Evolutionary conservation across 2,888 invertebrate species (phyloP), one percentile per base, ranked within the genome.

Genomic region (Sarcophaga carnaria): DNA sequence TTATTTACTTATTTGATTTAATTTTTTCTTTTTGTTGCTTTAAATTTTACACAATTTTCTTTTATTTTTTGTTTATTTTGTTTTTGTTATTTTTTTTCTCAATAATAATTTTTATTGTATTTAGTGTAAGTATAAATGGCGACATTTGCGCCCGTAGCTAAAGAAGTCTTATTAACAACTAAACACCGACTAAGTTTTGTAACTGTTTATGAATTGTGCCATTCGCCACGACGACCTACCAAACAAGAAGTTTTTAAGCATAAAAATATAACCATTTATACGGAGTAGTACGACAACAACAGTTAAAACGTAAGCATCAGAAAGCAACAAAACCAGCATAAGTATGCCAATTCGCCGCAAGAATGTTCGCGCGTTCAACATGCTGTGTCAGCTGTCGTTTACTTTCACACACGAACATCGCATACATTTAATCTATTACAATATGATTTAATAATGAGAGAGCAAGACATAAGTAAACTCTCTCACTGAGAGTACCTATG

Each of bases 121-220:
- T 66, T 70, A 20, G 72, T 70, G 64, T 71, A 80, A 74, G 80
- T 74, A 12, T 69, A 37, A 47, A 63, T 49, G 60, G 64, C 83
- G 78, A 81, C 66, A 71, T 62, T 75, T 71, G 59, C 90, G 90
- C 91, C 92, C 91, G 92, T 91, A 91, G 89, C 90, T 90, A 89
- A 89, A 90, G 92, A 90, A 89, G 90, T 90, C 90, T 90, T 91
- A 89, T 90, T 91, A 90, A 90, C 92, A 92, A 92, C 92, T 92
- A 91, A 90, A 78, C 90, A 88, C 86, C 89, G 90, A 91, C 91
- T 90, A 89, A 89, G 89, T 90, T 90, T 92, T 92, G 91, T 90
- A 90, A 90, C 89, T 91, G 90, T 91, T 92, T 92, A 90, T 91
- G 89, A 91, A 89, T 88, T 88, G 88, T 88, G 88, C 76, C 86